Percentiles rank a stretch among this genome's conserved stretches.
Evolutionary conservation across 2,113 vertebrate species (phyloP).

Genomic region (Indri indri): DNA sequence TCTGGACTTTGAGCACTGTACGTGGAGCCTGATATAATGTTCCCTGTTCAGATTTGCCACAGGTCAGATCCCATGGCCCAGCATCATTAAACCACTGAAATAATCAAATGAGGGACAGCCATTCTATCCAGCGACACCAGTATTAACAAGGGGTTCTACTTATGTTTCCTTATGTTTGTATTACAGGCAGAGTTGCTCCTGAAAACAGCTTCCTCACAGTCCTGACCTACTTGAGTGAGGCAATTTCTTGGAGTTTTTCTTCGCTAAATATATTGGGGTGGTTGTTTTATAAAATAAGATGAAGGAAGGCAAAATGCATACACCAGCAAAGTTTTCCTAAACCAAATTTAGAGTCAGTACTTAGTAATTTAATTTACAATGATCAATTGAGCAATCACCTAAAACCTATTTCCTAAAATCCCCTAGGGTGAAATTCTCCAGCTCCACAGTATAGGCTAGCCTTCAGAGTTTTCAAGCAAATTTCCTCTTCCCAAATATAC

Average conservation of each 20-base stretch:
- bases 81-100: background rate
- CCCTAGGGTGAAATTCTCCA: slow-evolving; percentile 21
- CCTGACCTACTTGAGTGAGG: background rate
- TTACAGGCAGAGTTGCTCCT: background rate
- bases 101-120: background rate
- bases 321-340: slow-evolving; percentile 43
- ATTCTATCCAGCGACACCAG: background rate
- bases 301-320: background rate
- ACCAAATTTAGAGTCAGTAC: slow-evolving; percentile 11
- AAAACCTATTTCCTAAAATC: slow-evolving; percentile 24
- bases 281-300: slow-evolving; percentile 35
- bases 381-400: slow-evolving; percentile 43
- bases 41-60: background rate
- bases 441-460: background rate
- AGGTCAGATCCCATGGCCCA: background rate
- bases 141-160: background rate
- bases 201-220: background rate
- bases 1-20: background rate
- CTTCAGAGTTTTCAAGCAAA: background rate
- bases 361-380: slow-evolving; percentile 69
- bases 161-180: background rate
- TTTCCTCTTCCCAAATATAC: slow-evolving; percentile 26
- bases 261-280: background rate
- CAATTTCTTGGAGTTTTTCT: slow-evolving; percentile 17
- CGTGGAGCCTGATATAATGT: background rate